Percentiles rank a stretch among this genome's conserved stretches.
These are phyloP conservation scores for Ceramica pisi DNA, from an alignment of 2,888 invertebrate species.

Conservation along the genomic window DNA sequence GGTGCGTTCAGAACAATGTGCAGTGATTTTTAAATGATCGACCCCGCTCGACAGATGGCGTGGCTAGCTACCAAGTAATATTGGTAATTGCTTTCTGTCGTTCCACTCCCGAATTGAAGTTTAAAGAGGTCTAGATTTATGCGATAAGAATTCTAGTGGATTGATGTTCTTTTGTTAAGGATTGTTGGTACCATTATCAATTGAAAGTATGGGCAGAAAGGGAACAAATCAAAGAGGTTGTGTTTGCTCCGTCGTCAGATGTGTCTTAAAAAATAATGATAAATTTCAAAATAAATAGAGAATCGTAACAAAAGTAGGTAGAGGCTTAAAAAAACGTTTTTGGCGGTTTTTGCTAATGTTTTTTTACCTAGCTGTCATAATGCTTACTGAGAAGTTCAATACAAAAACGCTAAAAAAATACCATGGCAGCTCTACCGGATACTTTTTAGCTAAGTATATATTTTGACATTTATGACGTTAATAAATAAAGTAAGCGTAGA, in stretches of 20 bases:
- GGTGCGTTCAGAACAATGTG: constrained; percentile 89
- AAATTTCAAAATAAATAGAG: neutral
- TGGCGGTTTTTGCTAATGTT: too few species aligned
- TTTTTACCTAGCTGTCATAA: neutral
- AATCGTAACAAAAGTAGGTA: neutral
- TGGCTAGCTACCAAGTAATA: constrained; percentile 83
- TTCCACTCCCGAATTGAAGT: constrained; percentile 60
- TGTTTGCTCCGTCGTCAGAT: neutral
- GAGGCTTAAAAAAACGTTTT: too few species aligned
- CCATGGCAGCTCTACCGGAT: neutral
- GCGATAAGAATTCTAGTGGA: constrained; percentile 33
- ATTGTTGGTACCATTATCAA: neutral
- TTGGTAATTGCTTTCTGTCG: constrained; percentile 84
- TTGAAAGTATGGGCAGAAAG: neutral
- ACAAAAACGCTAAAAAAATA: neutral
- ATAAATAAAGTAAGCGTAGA: neutral
- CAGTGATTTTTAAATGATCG: constrained; percentile 91
- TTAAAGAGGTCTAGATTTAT: constrained; percentile 42
- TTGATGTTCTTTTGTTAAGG: constrained; percentile 10
- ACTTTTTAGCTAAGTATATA: too few species aligned
- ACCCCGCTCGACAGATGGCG: constrained; percentile 86
- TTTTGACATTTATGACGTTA: too few species aligned
- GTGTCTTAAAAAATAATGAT: neutral
- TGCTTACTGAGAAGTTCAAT: neutral
- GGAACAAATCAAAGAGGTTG: neutral